Evolutionary conservation across 53 echinoderm and acorn worm species (phyloP).

Genomic region (Apostichopus leukothele): DNA sequence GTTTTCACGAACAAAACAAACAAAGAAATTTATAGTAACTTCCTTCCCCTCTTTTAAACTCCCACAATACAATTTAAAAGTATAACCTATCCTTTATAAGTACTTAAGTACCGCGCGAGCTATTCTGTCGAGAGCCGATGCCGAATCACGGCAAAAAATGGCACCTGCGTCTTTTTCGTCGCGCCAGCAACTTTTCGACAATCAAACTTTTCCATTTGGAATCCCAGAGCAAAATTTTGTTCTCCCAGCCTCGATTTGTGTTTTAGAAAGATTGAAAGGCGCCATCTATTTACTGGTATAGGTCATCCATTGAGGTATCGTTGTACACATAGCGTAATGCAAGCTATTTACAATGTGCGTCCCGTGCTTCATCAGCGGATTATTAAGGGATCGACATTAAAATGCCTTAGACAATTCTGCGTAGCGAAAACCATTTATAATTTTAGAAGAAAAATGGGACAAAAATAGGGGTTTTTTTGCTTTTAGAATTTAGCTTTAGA

Average conservation of each 20-base stretch:
- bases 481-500: too few relatives aligned
- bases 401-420: not conserved
- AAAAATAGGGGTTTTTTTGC: not conserved
- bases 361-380: not conserved
- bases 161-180: constrained; percentile 43
- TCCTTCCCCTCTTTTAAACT: constrained; percentile 21
- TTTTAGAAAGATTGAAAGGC: constrained; percentile 44
- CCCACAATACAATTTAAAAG: not conserved
- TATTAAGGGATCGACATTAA: constrained; percentile 45
- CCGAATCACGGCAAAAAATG: constrained; percentile 49
- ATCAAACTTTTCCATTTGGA: not conserved
- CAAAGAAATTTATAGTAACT: not conserved
- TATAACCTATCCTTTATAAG: not conserved
- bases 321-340: not conserved
- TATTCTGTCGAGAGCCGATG: not conserved
- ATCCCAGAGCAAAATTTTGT: not conserved
- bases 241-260: not conserved
- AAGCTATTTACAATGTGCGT: constrained; percentile 42
- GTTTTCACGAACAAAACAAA: not conserved
- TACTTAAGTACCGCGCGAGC: not conserved
- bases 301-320: not conserved
- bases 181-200: not conserved
- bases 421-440: not conserved
- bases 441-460: not conserved
- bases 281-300: constrained; percentile 49